Evolutionary conservation across 1,140 invertebrate species (phyloP).

Genomic region (Muscidifurax raptorellus): DNA sequence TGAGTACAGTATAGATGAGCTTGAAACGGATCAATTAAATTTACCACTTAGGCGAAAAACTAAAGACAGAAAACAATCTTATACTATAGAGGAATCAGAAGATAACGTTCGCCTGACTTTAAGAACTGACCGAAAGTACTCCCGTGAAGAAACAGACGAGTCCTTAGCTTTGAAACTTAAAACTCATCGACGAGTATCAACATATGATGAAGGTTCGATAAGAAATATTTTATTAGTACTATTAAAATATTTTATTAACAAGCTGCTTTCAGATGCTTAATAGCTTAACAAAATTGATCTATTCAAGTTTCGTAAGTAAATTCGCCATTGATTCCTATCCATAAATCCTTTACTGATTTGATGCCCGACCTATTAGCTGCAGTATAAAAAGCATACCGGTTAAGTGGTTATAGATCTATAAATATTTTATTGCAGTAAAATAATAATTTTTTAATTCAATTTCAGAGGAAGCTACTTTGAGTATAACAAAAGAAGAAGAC

Average conservation of each 20-base stretch:
- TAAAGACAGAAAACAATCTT: constrained; percentile 63
- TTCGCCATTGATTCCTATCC: not conserved
- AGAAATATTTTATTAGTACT: not conserved
- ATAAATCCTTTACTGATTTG: not conserved
- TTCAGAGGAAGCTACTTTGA: constrained; percentile 78
- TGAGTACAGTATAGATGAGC: constrained; percentile 76
- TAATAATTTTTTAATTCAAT: constrained; percentile 52
- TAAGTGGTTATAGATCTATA: constrained; percentile 46
- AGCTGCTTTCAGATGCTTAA: constrained; percentile 35
- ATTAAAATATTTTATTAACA: not conserved
- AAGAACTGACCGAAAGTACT: constrained; percentile 74
- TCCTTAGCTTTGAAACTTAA: constrained; percentile 77
- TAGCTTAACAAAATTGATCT: constrained; percentile 2
- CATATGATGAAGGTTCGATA: constrained; percentile 81
- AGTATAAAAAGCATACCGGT: constrained; percentile 71
- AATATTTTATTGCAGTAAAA: constrained; percentile 44
- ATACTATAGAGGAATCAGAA: constrained; percentile 71
- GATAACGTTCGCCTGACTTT: constrained; percentile 77
- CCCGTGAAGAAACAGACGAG: constrained; percentile 76
- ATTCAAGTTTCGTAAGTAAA: constrained; percentile 35
- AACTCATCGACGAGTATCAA: constrained; percentile 70
- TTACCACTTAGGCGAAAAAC: constrained; percentile 72
- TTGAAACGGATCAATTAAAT: constrained; percentile 77
- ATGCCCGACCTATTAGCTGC: constrained; percentile 46
- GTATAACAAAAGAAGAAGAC: constrained; percentile 77